These are phyloP conservation scores for Ctenicera cuprea DNA, from an alignment of 2,888 invertebrate genomes.

Conservation along the genomic window DNA sequence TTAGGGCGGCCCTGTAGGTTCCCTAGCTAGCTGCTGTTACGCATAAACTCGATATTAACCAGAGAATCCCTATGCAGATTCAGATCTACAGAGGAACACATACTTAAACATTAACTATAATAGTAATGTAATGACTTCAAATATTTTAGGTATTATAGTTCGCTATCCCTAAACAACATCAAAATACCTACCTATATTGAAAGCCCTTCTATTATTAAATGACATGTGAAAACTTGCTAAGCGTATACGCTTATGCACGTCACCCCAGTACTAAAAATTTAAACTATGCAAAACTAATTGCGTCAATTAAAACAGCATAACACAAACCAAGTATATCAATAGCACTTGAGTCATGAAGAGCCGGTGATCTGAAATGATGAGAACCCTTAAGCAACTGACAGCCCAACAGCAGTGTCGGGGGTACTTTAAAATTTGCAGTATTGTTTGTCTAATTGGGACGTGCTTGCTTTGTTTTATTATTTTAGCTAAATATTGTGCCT, in stretches of 20 bases:
- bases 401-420: slow-evolving; percentile 47
- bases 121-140: no score
- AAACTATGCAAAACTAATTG: slow-evolving; percentile 46
- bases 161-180: no score
- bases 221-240: neutral
- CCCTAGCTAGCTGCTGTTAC: no score
- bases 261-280: neutral
- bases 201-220: neutral
- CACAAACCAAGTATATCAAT: slow-evolving; percentile 44
- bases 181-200: neutral
- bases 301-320: slow-evolving; percentile 49
- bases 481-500: slow-evolving; percentile 66
- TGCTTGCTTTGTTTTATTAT: slow-evolving; percentile 64
- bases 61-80: no score
- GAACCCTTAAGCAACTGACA: slow-evolving; percentile 55
- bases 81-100: no score
- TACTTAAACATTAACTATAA: no score
- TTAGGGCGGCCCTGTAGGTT: no score
- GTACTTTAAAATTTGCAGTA: slow-evolving; percentile 58
- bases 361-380: slow-evolving; percentile 51
- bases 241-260: neutral
- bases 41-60: no score
- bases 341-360: slow-evolving; percentile 46
- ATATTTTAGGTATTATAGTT: no score
- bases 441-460: slow-evolving; percentile 66